Base-by-base conservation (phyloP, 2,797 vertebrate species). In the Sebastes alutus region DNA sequence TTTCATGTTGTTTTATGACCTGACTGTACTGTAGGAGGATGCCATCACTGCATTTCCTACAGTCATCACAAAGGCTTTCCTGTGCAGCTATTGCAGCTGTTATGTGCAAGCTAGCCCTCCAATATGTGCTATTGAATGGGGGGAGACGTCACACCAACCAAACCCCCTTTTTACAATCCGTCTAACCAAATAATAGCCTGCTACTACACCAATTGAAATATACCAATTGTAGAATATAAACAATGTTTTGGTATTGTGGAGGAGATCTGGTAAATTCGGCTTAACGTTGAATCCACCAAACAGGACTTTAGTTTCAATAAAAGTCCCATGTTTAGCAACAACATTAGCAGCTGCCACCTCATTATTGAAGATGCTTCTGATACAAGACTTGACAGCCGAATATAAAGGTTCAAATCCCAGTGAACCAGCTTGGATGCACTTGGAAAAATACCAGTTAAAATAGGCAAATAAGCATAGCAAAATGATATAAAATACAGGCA, bases 51-150 rank as follows among this genome's bases (percentile, higher is more conserved):
- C 69, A 42, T 72, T 71, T n/a, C 23, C 22, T 63, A 5, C 30
- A 70, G 32, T 79, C 81, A 84, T 35, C 72, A 81, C 77, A 87
- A 68, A 77, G 69, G 46, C 38, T 42, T 16, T 67, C 82, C 81
- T 84, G 0, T 81, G 77, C 62, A 79, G 77, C 75, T 81, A 65
- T 76, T 77, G 46, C 46, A 49, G 46, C 46, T 49, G 69, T 38
- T 71, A 18, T 49, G 83, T 86, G 78, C 72, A 52, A 85, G 81
- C 81, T 72, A 80, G 75, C 58, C 9, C 38, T 7, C 23, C 42
- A 25, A n/a, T 59, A 29, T 22, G 33, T 42, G 62, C 46, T 55
- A 23, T 65, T 60, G 73, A 63, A 73, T 54, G 20, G 23, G 54
- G 65, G n/a, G 5, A 25, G 7, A 72, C 82, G 59, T 61, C 68